phyloP scores from a whole-genome alignment of 2,888 invertebrate species.

The Cephus spinipes region DNA sequence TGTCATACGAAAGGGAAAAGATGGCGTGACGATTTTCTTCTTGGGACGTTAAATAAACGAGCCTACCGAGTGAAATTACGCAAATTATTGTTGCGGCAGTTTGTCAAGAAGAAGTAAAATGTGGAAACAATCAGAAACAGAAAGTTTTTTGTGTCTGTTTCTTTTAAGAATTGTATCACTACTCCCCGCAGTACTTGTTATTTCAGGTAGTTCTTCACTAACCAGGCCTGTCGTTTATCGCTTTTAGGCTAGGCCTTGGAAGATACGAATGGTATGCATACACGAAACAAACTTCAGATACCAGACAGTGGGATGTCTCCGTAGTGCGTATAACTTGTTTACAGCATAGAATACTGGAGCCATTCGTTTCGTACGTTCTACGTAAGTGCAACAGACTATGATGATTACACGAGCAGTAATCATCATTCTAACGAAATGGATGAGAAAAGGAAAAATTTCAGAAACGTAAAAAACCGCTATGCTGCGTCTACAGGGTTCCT shows the following conservation, averaged over 20 bases:
- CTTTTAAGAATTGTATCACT: background rate
- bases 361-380: background rate
- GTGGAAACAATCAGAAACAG: background rate
- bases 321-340: background rate
- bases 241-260: background rate
- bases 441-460: background rate
- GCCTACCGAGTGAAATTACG: background rate
- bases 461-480: background rate
- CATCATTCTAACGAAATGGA: background rate
- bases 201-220: background rate
- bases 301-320: background rate
- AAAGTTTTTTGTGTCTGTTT: background rate
- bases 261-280: background rate
- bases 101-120: background rate
- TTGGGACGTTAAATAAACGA: background rate
- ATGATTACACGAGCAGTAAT: background rate
- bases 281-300: background rate
- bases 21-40: constrained; percentile 2
- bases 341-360: background rate
- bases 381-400: background rate
- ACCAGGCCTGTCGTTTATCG: background rate
- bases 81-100: background rate
- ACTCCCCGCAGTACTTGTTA: background rate
- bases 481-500: background rate
- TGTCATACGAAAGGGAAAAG: background rate